Base-by-base conservation (phyloP, 1,140 invertebrate species). In the Drosophila yakuba region DNA sequence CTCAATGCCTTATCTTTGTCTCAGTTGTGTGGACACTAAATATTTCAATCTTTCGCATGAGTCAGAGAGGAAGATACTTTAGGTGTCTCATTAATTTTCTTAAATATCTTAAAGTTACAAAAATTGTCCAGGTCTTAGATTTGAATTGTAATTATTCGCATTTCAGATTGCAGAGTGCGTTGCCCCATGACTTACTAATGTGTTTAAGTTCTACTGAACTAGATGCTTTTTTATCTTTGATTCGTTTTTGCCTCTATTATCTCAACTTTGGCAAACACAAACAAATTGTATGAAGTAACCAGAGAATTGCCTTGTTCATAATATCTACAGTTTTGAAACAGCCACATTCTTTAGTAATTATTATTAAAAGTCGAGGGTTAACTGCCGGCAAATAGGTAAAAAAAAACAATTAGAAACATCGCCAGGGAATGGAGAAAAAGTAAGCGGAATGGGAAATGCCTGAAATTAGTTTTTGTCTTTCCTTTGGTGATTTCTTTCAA, bases 1-100 rank as follows among this genome's bases (percentile, higher is more conserved):
- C 51, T 80, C 58, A 86, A 78, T 85, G 74, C 61, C 47, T 88
- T 85, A 85, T 85, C 82, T 88, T 78, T 85, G 82, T 85, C 77
- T 58, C 51, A 52, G 56, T 74, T 48, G 41, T 55, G 66, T 32
- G 50, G 50, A 44, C 45, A 36, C 41, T 25, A 57, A 41, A 56
- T 51, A 48, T 55, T 73, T 64, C 60, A 20, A 51, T 47, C 28
- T 38, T 43, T 54, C 4, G 43, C 75, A 44, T 68, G 72, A 50
- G 51, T 41, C 56, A 56, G 23, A 45, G 6, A 47, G 6, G 41
- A 32, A 25, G 3, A 11, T 8, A 4, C 14, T 7, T n/a, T 10
- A n/a, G 23, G 45, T 48, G n/a, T 4, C 43, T 11, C 8, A 17
- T 7, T 10, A 1, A 11, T 10, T 45, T 23, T 20, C 14, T 35